These are phyloP conservation scores for Colius striatus DNA, from an alignment of 2,113 vertebrate species.

Conservation along the genomic window DNA sequence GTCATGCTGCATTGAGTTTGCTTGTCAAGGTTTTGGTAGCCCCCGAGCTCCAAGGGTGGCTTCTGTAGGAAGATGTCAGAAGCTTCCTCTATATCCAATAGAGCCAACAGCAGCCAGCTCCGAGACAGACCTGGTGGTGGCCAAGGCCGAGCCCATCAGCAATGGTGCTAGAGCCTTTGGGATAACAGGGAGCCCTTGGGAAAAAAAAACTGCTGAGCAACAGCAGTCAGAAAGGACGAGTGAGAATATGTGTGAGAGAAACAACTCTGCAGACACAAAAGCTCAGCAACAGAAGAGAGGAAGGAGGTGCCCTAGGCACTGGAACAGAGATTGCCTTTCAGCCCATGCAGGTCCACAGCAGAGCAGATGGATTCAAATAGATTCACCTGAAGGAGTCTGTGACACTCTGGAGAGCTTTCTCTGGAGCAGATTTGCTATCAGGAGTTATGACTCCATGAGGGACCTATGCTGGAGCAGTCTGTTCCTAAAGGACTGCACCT, in stretches of 20 bases:
- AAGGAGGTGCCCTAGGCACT: accelerated
- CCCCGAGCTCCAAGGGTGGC: accelerated
- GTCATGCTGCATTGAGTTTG: not conserved
- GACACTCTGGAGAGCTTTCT: accelerated
- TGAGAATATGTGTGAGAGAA: not conserved
- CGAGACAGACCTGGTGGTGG: accelerated
- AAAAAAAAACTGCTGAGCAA: not conserved
- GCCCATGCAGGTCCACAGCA: not conserved
- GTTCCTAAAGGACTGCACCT: not conserved
- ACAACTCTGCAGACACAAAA: not conserved
- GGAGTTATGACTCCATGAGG: not conserved
- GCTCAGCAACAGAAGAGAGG: not conserved
- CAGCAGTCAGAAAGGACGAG: not conserved
- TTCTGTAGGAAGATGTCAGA: not conserved
- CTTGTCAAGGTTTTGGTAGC: accelerated
- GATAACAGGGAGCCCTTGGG: too few species aligned
- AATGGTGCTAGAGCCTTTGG: accelerated
- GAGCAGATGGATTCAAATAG: not conserved
- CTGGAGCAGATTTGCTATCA: not conserved
- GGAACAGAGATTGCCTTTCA: not conserved
- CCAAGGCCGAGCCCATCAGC: accelerated
- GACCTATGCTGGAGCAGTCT: not conserved
- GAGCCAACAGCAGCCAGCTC: not conserved
- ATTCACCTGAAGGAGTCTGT: not conserved
- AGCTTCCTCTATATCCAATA: accelerated